Base-by-base conservation (phyloP, 1,140 invertebrate genomes). In the Eubasilissa regina region DNA sequence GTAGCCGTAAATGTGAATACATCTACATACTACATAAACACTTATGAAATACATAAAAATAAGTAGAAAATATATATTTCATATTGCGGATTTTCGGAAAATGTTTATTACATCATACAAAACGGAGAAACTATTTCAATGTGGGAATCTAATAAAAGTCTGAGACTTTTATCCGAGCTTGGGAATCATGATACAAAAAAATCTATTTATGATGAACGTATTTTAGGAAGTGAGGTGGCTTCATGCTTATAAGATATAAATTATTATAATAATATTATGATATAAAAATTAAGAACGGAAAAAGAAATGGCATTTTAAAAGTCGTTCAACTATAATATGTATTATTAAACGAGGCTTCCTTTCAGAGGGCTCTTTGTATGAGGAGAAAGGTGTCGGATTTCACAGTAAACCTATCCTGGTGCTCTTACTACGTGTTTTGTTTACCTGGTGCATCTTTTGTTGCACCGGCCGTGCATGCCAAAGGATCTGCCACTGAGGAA, bases 391-490 rank as follows among this genome's bases (percentile, higher is more conserved):
- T 70, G 66, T 70, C 66, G 48, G 48, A 70, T 70, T 70, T 70
- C 47, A 17, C 48, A 56, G 51, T 55, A 74, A 74, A 56, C 70
- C 15, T 74, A 58, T 74, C 70, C 15, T 58, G 53, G 17, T 74
- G 51, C 70, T 44, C 70, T 25, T n/a, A 17, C 3, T 21, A 25
- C 25, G 8, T 62, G 19, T 25, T 64, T 35, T 43, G 60, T 64
- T 47, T 56, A 74, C 70, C 53, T 56, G 70, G 51, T 73, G 70
- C 53, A 58, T 44, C 53, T 53, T 74, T 74, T 74, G 70, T 74
- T 60, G 66, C 66, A 48, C 45, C 19, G 60, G 45, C 66, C 56
- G 70, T 53, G 56, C 70, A 44, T 55, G 53, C 19, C 70, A 6
- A 47, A 70, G 45, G 15, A 70, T 64, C 35, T 15, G 45, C 15